These are phyloP conservation scores for Paratrypauchen microcephalus DNA, from an alignment of 2,797 vertebrate species.

Conservation along the genomic window DNA sequence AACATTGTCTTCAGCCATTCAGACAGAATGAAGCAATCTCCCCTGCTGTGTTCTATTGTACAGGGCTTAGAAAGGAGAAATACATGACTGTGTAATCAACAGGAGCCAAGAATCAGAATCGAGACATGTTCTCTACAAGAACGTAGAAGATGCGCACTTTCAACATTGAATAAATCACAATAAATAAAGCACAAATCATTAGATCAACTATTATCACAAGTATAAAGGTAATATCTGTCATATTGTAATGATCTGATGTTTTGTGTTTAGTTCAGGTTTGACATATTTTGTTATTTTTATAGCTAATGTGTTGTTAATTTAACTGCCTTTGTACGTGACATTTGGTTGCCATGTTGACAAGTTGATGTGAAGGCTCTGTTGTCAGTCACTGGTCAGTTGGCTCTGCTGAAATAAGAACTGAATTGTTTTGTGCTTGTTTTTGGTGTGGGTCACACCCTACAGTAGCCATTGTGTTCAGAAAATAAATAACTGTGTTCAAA, in stretches of 20 bases:
- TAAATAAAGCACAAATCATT: neutral
- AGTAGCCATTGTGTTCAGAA: too few relatives aligned
- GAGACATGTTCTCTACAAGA: neutral
- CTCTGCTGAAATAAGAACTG: too few relatives aligned
- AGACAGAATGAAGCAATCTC: neutral
- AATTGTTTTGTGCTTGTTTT: too few relatives aligned
- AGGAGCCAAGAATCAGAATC: neutral
- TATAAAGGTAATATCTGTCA: neutral
- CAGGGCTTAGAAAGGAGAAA: neutral
- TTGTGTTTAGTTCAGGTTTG: too few relatives aligned
- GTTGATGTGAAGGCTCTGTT: too few relatives aligned
- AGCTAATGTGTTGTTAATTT: too few relatives aligned
- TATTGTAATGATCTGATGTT: neutral
- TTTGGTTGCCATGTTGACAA: too few relatives aligned
- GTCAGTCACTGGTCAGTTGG: too few relatives aligned
- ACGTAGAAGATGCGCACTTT: neutral
- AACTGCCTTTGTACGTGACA: too few relatives aligned
- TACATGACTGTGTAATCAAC: conserved; percentile 2
- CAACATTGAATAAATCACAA: neutral
- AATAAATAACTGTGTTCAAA: too few relatives aligned
- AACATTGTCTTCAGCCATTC: neutral
- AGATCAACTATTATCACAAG: neutral
- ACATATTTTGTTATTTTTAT: too few relatives aligned
- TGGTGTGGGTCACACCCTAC: too few relatives aligned
- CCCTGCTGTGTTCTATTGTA: neutral